Conservation (phyloP, 2,113 vertebrate genomes). For the Grantiella picta region DNA sequence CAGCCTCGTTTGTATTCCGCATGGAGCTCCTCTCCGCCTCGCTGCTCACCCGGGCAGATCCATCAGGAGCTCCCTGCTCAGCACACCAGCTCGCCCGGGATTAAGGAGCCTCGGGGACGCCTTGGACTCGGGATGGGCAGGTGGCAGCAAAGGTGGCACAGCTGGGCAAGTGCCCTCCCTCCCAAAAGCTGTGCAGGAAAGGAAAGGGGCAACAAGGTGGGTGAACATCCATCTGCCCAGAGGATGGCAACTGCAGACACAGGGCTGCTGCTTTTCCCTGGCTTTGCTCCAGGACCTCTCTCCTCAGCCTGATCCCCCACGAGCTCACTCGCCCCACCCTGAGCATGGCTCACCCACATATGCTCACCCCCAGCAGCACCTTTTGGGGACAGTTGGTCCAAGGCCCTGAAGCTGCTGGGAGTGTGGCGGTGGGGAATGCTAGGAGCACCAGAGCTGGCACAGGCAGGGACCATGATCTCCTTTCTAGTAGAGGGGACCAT, state of each 20-base stretch:
- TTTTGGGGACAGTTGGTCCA: not conserved
- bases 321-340: not conserved
- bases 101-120: conserved; percentile 72
- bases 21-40: not conserved
- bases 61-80: conserved; percentile 76
- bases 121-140: conserved; percentile 70
- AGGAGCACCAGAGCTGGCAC: not conserved
- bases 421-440: rapidly evolving
- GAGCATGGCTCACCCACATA: rapidly evolving
- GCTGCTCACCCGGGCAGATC: conserved; percentile 34
- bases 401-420: not conserved
- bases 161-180: rapidly evolving
- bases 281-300: not conserved
- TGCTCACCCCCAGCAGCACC: rapidly evolving
- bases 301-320: not conserved
- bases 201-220: not conserved
- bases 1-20: not conserved
- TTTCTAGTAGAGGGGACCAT: not conserved
- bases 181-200: not conserved
- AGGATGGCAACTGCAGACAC: not conserved
- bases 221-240: not conserved
- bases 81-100: conserved; percentile 59
- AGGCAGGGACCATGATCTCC: not conserved
- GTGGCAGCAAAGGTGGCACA: conserved; percentile 66
- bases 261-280: rapidly evolving